Evolutionary conservation across 2,888 invertebrate genomes (phyloP), one percentile per base, ranked within the genome.

Genomic region (Drosophila buzzatii): DNA sequence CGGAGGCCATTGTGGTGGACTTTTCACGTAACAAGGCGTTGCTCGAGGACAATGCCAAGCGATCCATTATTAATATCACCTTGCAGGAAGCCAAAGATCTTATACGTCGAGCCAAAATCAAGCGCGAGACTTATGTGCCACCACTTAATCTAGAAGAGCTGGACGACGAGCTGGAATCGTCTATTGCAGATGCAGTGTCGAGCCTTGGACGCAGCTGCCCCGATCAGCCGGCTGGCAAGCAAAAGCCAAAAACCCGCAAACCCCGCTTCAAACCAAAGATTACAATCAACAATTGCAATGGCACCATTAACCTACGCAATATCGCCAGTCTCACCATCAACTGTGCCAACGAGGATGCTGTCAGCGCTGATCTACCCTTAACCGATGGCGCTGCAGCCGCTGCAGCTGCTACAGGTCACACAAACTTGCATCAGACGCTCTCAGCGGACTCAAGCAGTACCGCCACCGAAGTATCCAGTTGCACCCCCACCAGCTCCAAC

Each of bases 241-340:
- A 62, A 18, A 85, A 88, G 41, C 66, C 79, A 53, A 81, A 90
- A 59, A 31, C 77, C 12, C 89, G 90, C 59, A 87, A 90, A 42
- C 88, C 84, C 3, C 88, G 88, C 53, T 91, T 91, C 59, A 93
- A 92, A 72, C 92, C 92, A 76, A 93, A 93, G 80, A 92, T 93
- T 27, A 93, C 93, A 23, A 93, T 93, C 23, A 93, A 93, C 75
- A 93, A 93, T 61, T 93, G 93, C 80, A 93, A 92, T 67, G 93
- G 93, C 49, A 92, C 92, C 10, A 93, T 93, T 7, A 93, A 93
- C 73, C 74, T 93, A 60, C 91, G 92, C 42, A 93, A 93, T 69
- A 93, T 93, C 20, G 92, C 93, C 37, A 93, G 92, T 58, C 74
- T 93, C 20, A 93, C 93, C 18, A 93, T 93, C 31, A 93, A 93